Base-by-base conservation (phyloP, 1,140 invertebrate species). In the Calliphora vicina region DNA sequence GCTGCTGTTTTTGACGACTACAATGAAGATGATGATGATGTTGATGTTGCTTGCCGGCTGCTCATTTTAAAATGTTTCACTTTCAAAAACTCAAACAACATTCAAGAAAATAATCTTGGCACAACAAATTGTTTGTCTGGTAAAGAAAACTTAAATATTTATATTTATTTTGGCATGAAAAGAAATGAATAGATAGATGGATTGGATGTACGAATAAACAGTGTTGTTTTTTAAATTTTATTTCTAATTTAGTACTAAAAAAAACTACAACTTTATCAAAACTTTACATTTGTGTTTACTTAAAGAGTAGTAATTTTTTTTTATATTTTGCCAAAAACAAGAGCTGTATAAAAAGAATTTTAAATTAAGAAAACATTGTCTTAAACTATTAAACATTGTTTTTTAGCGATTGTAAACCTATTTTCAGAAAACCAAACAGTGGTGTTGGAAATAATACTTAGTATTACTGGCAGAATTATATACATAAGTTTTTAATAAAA, bases 111-210 rank as follows among this genome's bases (percentile, higher is more conserved):
- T 5, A 57, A n/a, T 57, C 50, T 57, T 15, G 50, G 29, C 29
- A 35, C 2, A 35, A 35, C 4, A 57, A 57, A 15, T 57, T 57
- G 50, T 57, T 57, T 57, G 50, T 57, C 50, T 57, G 50, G 50
- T 57, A 57, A 57, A 57, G 50, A 57, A 57, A 57, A 57, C 50
- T 57, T 57, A 57, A 57, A 57, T 57, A 57, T 57, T 57, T 57
- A 57, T 57, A 57, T 15, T 5, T 15, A 15, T 57, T 57, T n/a
- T 57, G n/a, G 13, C 13, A 57, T 57, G 10, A 35, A 15, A 57
- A 0, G 50, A 13, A 17, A n/a, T n/a, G 10, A n/a, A 15, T 57
- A 15, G 10, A 5, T 57, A 13, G 50, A 2, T 50, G 45, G 10
- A 5, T 15, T 15, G 50, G 13, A 15, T 57, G 50, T n/a, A 5